Evolutionary conservation across 1,140 invertebrate species (phyloP).

Genomic region (Acromyrmex echinatior): DNA sequence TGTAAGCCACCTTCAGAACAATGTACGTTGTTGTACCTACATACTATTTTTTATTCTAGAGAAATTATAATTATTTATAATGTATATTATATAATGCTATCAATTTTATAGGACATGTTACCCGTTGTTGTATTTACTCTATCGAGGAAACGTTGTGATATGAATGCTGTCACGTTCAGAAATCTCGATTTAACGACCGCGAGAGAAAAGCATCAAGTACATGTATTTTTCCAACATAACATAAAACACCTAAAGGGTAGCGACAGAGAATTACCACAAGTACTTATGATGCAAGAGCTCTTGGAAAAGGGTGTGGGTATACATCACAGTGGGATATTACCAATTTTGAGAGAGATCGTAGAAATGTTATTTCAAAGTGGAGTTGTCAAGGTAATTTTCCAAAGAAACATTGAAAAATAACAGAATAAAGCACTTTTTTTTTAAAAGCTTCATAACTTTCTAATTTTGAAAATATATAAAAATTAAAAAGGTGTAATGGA

Average conservation of each 20-base stretch:
- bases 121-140: conserved; percentile 98
- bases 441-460: no score
- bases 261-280: conserved; percentile 96
- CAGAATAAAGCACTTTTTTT: background rate
- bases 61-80: conserved; percentile 11
- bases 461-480: background rate
- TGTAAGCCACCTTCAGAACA: conserved; percentile 92
- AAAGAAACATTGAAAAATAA: background rate
- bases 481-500: background rate
- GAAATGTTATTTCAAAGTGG: conserved; percentile 98
- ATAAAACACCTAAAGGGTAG: conserved; percentile 94
- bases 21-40: conserved; percentile 81
- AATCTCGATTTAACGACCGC: conserved; percentile 93
- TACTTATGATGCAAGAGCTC: conserved; percentile 92
- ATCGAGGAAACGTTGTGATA: conserved; percentile 93
- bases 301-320: conserved; percentile 97
- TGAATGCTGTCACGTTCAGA: conserved; percentile 90
- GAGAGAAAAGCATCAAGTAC: conserved; percentile 94
- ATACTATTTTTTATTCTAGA: conserved; percentile 4
- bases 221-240: conserved; percentile 94
- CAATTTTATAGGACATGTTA: conserved; percentile 89
- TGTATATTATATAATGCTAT: background rate
- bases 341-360: conserved; percentile 98
- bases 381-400: conserved; percentile 92
- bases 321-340: conserved; percentile 99